Evolutionary conservation across 2,113 vertebrate species (phyloP).

Genomic region (Cryptomyrus ogoouensis): DNA sequence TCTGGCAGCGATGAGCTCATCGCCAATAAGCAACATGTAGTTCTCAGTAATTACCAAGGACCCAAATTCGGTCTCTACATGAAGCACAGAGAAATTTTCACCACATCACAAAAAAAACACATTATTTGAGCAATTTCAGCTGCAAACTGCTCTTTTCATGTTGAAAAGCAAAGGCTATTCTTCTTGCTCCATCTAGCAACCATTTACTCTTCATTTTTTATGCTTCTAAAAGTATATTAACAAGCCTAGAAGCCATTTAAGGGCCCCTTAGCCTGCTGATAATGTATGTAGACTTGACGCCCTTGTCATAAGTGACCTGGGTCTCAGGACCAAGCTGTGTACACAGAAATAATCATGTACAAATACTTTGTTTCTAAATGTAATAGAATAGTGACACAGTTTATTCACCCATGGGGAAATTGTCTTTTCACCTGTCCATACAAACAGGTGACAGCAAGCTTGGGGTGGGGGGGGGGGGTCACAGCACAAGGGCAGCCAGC

Average conservation of each 20-base stretch:
- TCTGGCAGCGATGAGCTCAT: neutral
- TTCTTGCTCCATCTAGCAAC: neutral
- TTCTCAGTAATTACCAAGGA: neutral
- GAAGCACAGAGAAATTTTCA: neutral
- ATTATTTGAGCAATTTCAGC: neutral
- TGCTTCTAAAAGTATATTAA: neutral
- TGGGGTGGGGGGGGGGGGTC: neutral
- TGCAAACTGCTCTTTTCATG: neutral
- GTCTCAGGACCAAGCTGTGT: neutral
- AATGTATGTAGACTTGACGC: neutral
- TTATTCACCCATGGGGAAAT: neutral
- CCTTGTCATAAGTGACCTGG: neutral
- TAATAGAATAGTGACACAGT: neutral
- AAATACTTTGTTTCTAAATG: neutral
- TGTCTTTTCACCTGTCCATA: neutral
- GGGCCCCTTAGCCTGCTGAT: neutral
- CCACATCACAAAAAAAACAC: neutral
- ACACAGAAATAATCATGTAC: neutral
- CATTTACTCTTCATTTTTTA: neutral
- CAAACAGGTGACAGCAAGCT: neutral
- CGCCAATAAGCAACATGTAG: no score
- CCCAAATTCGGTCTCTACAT: neutral
- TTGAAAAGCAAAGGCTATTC: neutral
- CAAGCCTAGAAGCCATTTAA: neutral
- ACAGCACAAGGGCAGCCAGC: neutral